Evolutionary conservation across 2,797 vertebrate species (phyloP), one percentile per base, ranked within the genome.

Genomic region (Aulostomus chinensis): DNA sequence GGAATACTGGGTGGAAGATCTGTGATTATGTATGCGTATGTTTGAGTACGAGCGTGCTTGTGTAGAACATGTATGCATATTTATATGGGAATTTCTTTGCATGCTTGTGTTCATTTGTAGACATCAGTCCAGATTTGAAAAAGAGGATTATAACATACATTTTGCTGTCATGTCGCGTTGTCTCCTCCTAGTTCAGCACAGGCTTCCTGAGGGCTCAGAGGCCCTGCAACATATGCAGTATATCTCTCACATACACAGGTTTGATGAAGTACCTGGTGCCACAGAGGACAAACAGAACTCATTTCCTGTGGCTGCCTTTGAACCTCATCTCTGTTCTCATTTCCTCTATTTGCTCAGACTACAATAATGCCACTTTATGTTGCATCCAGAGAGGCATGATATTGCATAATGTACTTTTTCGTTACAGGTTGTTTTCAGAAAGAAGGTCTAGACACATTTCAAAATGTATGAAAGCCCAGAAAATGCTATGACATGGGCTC

Each of bases 231-330:
- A 59, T 78, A 63, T 64, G 73, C 60, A 75, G 50, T 68, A 42
- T 76, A 69, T 78, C 60, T 72, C 63, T 77, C 48, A 56, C 53
- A 84, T 65, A 68, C 67, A 71, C 61, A 56, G 76, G 70, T 77
- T 80, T 81, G 86, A 88, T 89, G 78, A 87, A 86, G 81, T 88
- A 84, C 84, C 68, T 68, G 67, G 80, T 84, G 79, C 82, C 83
- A 80, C 76, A 46, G 76, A 81, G 79, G 84, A 89, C 77, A 87
- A 90, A 83, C 81, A 86, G 73, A 87, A 88, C 87, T 88, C 75
- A 91, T 90, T 90, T 91, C 86, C 89, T 89, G 86, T 85, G 79
- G 76, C 76, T 68, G 78, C 78, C 69, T 79, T 86, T 82, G 75
- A 78, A 88, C 80, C 80, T 81, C 64, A 70, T 85, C 73, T 84